A percentile compares a stretch with the other conserved stretches of the same genome.
phyloP scores from a whole-genome alignment of 2,888 invertebrate species.

The Mactromeris polynyma region DNA sequence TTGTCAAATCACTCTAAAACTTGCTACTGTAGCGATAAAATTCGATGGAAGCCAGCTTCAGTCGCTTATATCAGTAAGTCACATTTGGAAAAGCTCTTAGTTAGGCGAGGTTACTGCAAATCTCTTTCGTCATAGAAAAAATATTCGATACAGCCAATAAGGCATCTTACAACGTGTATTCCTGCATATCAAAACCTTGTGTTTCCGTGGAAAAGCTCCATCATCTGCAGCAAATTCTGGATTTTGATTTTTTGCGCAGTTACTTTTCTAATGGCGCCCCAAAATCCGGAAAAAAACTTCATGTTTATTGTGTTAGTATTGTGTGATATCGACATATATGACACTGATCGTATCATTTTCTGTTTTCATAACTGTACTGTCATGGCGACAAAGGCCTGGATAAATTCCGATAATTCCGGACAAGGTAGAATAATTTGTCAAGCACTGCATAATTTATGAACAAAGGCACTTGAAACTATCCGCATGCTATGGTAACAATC shows the following conservation, averaged over 20 bases:
- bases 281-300: neutral
- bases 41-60: slow-evolving; percentile 15
- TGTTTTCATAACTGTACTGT: slow-evolving; percentile 5
- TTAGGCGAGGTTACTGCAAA: slow-evolving; percentile 16
- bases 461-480: neutral
- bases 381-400: slow-evolving; percentile 3
- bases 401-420: slow-evolving; percentile 18
- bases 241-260: slow-evolving; percentile 20
- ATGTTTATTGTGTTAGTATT: neutral
- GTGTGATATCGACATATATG: neutral
- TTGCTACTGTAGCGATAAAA: slow-evolving; percentile 39
- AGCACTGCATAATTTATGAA: slow-evolving; percentile 14
- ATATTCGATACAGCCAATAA: slow-evolving; percentile 20
- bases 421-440: slow-evolving; percentile 4
- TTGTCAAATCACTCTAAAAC: slow-evolving; percentile 37
- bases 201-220: neutral
- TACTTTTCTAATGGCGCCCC: neutral
- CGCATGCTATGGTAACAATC: neutral
- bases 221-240: neutral
- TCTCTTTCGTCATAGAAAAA: slow-evolving; percentile 18
- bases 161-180: neutral
- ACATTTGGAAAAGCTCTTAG: neutral
- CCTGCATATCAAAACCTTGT: neutral
- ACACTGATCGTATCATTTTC: neutral
- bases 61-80: slow-evolving; percentile 9